A percentile compares a stretch with the other conserved stretches of the same genome.
phyloP scores from a whole-genome alignment of 2,113 vertebrate species.

The Myiopsitta monachus region DNA sequence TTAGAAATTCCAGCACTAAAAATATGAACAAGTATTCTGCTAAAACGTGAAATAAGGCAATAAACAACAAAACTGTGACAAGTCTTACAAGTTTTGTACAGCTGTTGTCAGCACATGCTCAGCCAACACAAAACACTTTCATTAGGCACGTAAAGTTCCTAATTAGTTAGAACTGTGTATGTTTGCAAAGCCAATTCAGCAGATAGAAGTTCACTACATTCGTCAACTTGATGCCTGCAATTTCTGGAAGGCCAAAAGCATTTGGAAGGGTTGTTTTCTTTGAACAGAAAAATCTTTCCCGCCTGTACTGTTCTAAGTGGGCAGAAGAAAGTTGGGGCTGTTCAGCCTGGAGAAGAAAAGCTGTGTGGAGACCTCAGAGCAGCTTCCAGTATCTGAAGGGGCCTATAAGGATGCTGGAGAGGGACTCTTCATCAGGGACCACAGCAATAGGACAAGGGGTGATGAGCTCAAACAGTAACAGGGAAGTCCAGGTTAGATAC shows the following conservation, averaged over 20 bases:
- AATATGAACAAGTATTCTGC: neutral
- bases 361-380: neutral
- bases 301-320: neutral
- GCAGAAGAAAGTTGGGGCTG: neutral
- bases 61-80: neutral
- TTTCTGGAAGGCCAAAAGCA: neutral
- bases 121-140: neutral
- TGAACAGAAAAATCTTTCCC: neutral
- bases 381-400: neutral
- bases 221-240: accelerated
- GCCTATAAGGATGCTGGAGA: neutral
- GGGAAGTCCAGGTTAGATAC: neutral
- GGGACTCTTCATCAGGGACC: neutral
- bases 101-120: neutral
- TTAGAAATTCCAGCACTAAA: neutral
- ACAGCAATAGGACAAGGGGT: neutral
- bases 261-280: neutral
- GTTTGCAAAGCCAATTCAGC: neutral
- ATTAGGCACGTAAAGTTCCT: neutral
- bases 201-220: neutral
- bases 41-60: neutral
- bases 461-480: neutral
- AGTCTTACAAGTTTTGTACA: neutral
- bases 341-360: neutral
- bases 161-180: neutral